Percentiles rank a stretch among this genome's conserved stretches.
These are phyloP conservation scores for Cantharis flavilabris DNA, from an alignment of 2,888 invertebrate genomes.

Conservation along the genomic window DNA sequence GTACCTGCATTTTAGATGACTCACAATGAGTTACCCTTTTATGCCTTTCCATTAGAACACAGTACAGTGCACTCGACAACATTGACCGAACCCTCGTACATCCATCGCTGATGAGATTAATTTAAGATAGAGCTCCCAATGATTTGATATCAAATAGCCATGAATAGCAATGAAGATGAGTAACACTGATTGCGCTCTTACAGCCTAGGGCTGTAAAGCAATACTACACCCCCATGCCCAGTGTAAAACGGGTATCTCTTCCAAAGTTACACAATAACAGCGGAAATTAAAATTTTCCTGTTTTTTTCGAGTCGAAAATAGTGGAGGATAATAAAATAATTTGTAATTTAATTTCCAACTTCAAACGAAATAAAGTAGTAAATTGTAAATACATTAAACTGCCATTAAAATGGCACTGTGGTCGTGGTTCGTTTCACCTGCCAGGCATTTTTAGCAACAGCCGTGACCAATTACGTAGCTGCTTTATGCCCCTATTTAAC, in stretches of 20 bases:
- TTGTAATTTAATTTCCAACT: neutral
- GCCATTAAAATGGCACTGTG: slow-evolving; percentile 30
- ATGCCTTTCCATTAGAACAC: slow-evolving; percentile 17
- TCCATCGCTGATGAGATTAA: slow-evolving; percentile 45
- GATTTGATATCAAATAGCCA: slow-evolving; percentile 47
- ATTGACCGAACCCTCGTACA: slow-evolving; percentile 22
- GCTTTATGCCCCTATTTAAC: slow-evolving; percentile 23
- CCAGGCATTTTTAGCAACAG: slow-evolving; percentile 26
- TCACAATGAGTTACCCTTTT: slow-evolving; percentile 15
- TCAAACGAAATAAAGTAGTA: slow-evolving; percentile 15
- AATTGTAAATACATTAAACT: slow-evolving; percentile 33
- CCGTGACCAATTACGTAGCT: slow-evolving; percentile 31
- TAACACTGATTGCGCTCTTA: slow-evolving; percentile 47
- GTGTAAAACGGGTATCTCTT: slow-evolving; percentile 37
- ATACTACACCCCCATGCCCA: slow-evolving; percentile 23
- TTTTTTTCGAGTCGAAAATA: neutral
- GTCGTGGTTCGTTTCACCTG: slow-evolving; percentile 26
- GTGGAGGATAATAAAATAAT: neutral
- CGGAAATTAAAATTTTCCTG: slow-evolving; percentile 40
- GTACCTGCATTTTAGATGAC: slow-evolving; percentile 14
- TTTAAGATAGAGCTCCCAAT: slow-evolving; percentile 46
- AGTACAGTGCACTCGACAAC: slow-evolving; percentile 9
- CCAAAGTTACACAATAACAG: slow-evolving; percentile 35
- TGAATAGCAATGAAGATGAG: slow-evolving; percentile 50
- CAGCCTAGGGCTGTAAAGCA: slow-evolving; percentile 31